These are phyloP conservation scores for Psilopsiagon aurifrons DNA, from an alignment of 2,113 vertebrate genomes.

Conservation along the genomic window DNA sequence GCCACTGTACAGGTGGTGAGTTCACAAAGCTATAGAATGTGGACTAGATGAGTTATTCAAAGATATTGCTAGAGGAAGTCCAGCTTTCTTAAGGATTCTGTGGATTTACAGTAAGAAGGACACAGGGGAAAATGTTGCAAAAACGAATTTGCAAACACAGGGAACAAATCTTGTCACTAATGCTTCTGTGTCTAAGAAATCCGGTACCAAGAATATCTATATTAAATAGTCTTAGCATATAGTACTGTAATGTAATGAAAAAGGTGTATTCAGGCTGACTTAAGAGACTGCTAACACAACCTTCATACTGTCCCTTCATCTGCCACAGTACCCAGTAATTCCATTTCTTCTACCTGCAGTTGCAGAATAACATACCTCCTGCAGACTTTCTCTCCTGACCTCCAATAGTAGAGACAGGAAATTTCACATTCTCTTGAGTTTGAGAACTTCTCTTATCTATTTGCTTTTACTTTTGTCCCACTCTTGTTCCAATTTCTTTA, in stretches of 20 bases:
- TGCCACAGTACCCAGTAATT: not conserved
- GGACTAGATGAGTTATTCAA: not conserved
- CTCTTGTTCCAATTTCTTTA: not conserved
- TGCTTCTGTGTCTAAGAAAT: not conserved
- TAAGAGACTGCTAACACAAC: not conserved
- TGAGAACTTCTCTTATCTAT: not conserved
- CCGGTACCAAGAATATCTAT: not conserved
- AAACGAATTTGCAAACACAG: not conserved
- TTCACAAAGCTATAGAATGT: not conserved
- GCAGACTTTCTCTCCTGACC: not conserved
- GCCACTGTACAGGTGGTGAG: not conserved
- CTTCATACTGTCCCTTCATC: not conserved
- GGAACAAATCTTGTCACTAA: not conserved
- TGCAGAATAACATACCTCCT: not conserved
- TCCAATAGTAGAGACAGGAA: not conserved
- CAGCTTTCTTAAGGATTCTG: not conserved
- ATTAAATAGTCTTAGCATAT: not conserved
- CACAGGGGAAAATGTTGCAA: not conserved
- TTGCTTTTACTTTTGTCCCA: not conserved
- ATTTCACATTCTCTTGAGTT: not conserved
- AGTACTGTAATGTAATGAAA: not conserved
- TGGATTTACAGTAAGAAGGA: not conserved
- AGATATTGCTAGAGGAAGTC: not conserved
- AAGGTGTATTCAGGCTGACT: not conserved
- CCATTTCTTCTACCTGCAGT: not conserved